Base-by-base conservation (phyloP, 2,888 invertebrate species). In the Parochlus steinenii region DNA sequence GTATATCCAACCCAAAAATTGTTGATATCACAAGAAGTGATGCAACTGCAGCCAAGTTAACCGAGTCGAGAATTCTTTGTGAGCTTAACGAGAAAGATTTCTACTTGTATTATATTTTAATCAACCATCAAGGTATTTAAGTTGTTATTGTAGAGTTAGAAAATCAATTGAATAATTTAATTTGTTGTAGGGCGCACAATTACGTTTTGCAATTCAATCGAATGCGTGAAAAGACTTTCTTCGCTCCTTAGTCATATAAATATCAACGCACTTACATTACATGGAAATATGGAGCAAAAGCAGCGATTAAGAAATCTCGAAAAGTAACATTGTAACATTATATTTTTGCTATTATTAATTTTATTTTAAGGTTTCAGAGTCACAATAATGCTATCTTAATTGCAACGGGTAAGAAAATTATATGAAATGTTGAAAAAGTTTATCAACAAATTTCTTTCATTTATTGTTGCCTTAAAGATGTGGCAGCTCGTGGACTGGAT, bases 401-500 rank as follows among this genome's bases (percentile, higher is more conserved):
- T 14, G 10, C 2, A 39, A 27, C 6, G n/a, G 12, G 22, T 37
- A 15, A 14, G 16, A 33, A 32, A 12, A 17, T 11, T 16, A 15
- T 24, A 22, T 29, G 30, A 20, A 20, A 27, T 5, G 17, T 36
- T 26, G 20, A 15, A 11, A 31, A 20, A 16, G 23, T 33, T 35
- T 34, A 10, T 27, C 8, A 10, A 15, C 23, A 8, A 18, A 16
- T 10, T 17, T 35, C 26, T 30, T 8, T 17, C 24, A 14, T 11
- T 17, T 17, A 30, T 10, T 20, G n/a, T 22, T 18, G n/a, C 38
- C 37, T 31, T 38, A 97, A 93, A 0, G 98, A 98, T 63, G 95
- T 99, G 5, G 97, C 98, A 1, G 93, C 98, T 0, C 68, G 98
- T 38, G 98, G 98, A 0, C 61, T 98, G 28, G 98, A 98, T 61